These are phyloP conservation scores for Aphaenogaster ashmeadi DNA, from an alignment of 1,140 invertebrate species.

Conservation along the genomic window DNA sequence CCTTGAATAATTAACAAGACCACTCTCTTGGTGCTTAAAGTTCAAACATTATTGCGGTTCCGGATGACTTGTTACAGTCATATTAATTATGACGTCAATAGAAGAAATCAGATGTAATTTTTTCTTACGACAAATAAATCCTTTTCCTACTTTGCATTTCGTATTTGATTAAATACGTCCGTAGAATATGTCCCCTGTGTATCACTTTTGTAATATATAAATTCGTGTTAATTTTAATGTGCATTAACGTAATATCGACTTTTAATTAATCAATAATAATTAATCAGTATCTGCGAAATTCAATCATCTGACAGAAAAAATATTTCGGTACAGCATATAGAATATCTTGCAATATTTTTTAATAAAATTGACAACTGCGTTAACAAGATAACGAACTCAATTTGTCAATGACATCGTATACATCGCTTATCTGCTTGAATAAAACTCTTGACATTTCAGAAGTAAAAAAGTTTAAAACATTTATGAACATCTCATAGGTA, in stretches of 20 bases:
- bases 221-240: background rate
- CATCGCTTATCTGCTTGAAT: background rate
- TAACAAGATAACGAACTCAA: background rate
- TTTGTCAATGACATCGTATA: background rate
- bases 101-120: slow-evolving; percentile 2
- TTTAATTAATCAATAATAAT: slow-evolving; percentile 15
- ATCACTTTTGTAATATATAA: background rate
- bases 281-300: background rate
- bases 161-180: background rate
- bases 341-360: slow-evolving; percentile 4
- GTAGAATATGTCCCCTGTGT: background rate
- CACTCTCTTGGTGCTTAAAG: background rate
- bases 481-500: slow-evolving; percentile 21
- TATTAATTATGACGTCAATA: background rate
- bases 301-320: background rate
- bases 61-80: background rate
- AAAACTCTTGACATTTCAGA: slow-evolving; percentile 16
- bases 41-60: background rate
- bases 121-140: background rate
- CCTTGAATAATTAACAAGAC: slow-evolving; percentile 1
- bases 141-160: background rate
- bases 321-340: background rate
- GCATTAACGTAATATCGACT: background rate
- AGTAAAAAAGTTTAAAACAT: background rate
- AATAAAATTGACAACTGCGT: background rate